phyloP scores from a whole-genome alignment of 2,888 invertebrate genomes.

The Catocala sponsa region DNA sequence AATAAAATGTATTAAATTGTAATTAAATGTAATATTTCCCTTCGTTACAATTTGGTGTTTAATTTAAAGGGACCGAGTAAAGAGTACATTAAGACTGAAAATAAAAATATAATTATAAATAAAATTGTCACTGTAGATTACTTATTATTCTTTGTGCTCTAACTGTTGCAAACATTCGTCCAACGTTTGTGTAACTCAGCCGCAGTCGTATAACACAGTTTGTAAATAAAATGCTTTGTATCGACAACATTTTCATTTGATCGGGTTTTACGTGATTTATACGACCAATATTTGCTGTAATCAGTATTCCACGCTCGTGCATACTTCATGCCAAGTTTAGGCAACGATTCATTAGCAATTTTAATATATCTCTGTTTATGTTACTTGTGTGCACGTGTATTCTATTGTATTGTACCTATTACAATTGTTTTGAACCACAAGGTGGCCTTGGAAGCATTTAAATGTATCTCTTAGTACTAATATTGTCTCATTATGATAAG shows the following conservation, averaged over 20 bases:
- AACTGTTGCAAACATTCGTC: constrained; percentile 31
- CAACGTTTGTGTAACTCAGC: constrained; percentile 31
- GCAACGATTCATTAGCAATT: constrained; percentile 80
- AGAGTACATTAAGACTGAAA: constrained; percentile 10
- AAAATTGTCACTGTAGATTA: constrained; percentile 18
- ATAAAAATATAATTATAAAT: constrained; percentile 11
- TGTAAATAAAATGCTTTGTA: constrained; percentile 32
- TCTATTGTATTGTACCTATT: constrained; percentile 53
- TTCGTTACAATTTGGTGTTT: background rate
- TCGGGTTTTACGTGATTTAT: constrained; percentile 41
- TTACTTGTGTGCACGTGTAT: constrained; percentile 58
- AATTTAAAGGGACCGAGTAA: background rate
- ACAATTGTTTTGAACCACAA: constrained; percentile 33
- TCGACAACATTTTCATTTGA: constrained; percentile 44
- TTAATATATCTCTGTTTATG: constrained; percentile 76
- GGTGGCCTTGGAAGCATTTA: constrained; percentile 46
- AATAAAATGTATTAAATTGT: background rate
- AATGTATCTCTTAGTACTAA: constrained; percentile 42
- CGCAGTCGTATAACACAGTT: constrained; percentile 17
- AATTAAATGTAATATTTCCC: constrained; percentile 1
- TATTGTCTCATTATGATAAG: constrained; percentile 48
- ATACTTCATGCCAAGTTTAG: constrained; percentile 75
- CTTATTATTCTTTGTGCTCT: constrained; percentile 30
- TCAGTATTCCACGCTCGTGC: constrained; percentile 72
- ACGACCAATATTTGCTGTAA: constrained; percentile 52